phyloP scores from a whole-genome alignment of 1,140 invertebrate genomes.

The Stenopsyche tienmushanensis region DNA sequence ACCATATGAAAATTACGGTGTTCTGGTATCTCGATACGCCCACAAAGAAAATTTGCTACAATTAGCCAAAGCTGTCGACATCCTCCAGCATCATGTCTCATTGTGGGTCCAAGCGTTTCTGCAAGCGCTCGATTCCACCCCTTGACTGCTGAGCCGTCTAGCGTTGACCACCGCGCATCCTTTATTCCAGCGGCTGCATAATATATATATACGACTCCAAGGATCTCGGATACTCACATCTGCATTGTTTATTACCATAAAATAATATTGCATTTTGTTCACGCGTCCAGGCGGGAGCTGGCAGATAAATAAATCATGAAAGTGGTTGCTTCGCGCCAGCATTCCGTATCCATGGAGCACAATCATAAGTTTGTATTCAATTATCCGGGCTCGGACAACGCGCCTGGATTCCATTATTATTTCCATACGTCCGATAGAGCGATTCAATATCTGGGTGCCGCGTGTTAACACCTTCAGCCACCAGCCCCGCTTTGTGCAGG shows the following conservation, averaged over 20 bases:
- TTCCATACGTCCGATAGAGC: neutral
- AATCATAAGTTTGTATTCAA: conserved; percentile 1
- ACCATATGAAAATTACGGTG: no score
- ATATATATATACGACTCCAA: no score
- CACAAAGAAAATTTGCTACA: no score
- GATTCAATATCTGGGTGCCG: neutral
- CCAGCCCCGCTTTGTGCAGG: neutral
- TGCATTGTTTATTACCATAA: conserved; percentile 36
- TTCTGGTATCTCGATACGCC: no score
- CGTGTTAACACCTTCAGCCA: neutral
- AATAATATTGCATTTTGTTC: conserved; percentile 42
- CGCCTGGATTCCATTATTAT: neutral
- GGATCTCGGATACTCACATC: conserved; percentile 22
- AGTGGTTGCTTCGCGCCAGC: conserved; percentile 10
- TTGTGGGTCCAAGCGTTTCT: no score
- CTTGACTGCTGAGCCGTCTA: no score
- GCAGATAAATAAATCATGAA: conserved; percentile 34
- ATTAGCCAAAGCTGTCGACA: no score
- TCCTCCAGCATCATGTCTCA: no score
- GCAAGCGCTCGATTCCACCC: no score
- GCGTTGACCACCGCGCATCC: no score
- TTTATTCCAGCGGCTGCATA: no score
- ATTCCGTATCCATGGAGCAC: neutral
- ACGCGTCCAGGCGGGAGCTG: conserved; percentile 31
- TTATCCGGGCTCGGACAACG: neutral